Conservation (phyloP, 2,888 invertebrate genomes). For the Hybos culiciformis region DNA sequence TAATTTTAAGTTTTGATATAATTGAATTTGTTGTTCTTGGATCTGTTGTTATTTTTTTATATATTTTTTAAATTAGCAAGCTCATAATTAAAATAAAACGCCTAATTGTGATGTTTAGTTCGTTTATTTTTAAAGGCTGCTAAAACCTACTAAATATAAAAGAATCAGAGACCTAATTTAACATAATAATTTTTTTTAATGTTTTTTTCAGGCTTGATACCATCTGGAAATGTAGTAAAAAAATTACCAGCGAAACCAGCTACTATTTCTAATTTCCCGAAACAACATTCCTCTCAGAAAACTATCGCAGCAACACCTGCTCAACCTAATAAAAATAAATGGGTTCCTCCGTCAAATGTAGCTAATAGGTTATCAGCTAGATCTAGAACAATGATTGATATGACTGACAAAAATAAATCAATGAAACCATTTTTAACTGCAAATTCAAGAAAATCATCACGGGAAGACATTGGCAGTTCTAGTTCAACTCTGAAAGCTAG, state of each 20-base stretch:
- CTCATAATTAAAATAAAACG: too few relatives aligned
- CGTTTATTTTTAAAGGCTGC: too few relatives aligned
- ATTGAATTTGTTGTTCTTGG: too few relatives aligned
- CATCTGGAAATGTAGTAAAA: too few relatives aligned
- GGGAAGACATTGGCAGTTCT: slow-evolving; percentile 32
- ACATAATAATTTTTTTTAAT: too few relatives aligned
- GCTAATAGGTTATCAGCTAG: slow-evolving; percentile 29
- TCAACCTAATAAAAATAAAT: slow-evolving; percentile 16
- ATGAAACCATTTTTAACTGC: slow-evolving; percentile 7
- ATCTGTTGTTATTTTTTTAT: too few relatives aligned
- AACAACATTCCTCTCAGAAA: slow-evolving; percentile 11
- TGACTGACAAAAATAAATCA: slow-evolving; percentile 17
- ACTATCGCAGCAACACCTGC: slow-evolving; percentile 11
- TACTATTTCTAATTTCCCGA: slow-evolving; percentile 15
- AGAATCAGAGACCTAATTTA: too few relatives aligned
- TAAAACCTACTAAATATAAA: too few relatives aligned
- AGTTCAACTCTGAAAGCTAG: slow-evolving; percentile 34
- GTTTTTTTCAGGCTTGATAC: too few relatives aligned
- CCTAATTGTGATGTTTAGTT: too few relatives aligned
- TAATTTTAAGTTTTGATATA: too few relatives aligned
- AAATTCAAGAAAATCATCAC: slow-evolving; percentile 21
- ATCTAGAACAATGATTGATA: slow-evolving; percentile 35
- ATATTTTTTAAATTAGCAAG: too few relatives aligned
- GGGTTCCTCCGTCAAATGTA: slow-evolving; percentile 27
- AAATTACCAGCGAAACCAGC: slow-evolving; percentile 10